Conservation (phyloP, 2,888 invertebrate species). For the Mystacides longicornis region DNA sequence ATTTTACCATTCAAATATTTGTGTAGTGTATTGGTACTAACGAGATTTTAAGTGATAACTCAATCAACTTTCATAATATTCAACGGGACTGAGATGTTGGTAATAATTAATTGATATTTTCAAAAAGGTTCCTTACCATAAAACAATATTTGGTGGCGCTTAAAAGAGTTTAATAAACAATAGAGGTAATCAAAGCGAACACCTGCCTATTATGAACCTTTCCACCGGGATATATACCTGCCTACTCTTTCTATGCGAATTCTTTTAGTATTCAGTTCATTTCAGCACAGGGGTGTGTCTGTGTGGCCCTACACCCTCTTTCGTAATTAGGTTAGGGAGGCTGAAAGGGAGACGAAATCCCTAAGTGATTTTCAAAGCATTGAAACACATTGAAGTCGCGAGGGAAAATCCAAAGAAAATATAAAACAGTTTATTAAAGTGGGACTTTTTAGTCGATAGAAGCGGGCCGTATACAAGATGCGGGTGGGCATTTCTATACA, state of each 20-base stretch:
- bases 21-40: no score
- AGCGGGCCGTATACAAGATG: no score
- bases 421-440: not conserved
- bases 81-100: no score
- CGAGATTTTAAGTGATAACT: no score
- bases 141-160: no score
- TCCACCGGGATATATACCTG: not conserved
- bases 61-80: no score
- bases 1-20: no score
- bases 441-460: not conserved
- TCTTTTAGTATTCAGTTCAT: constrained; percentile 1
- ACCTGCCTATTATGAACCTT: not conserved
- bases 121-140: no score
- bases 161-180: not conserved
- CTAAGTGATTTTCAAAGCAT: constrained; percentile 10
- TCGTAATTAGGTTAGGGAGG: constrained; percentile 6
- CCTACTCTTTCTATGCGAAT: no score
- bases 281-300: not conserved
- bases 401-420: constrained; percentile 5
- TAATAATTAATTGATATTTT: no score
- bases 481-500: no score
- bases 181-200: not conserved
- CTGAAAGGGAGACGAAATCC: constrained; percentile 5
- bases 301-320: not conserved
- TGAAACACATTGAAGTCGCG: constrained; percentile 1